These are phyloP conservation scores for Perithous albicinctus DNA, from an alignment of 2,888 invertebrate species.

Conservation along the genomic window DNA sequence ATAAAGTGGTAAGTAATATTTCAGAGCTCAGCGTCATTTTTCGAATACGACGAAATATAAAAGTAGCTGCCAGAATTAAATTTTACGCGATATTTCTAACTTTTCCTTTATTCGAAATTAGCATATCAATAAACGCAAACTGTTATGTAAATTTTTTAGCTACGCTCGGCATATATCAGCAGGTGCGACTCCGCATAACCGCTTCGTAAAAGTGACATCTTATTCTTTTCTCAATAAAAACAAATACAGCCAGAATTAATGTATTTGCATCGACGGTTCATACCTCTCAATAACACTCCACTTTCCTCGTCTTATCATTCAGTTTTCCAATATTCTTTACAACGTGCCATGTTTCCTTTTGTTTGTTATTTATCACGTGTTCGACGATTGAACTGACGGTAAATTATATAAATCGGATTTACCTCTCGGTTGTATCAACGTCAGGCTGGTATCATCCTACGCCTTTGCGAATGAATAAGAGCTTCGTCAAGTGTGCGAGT, in stretches of 20 bases:
- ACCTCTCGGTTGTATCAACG: constrained; percentile 22
- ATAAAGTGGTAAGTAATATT: no score
- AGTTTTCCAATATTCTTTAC: constrained; percentile 34
- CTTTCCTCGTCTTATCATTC: constrained; percentile 23
- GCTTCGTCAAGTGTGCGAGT: constrained; percentile 41
- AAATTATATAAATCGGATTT: constrained; percentile 62
- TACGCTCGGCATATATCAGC: no score
- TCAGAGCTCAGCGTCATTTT: no score
- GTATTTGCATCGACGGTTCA: neutral
- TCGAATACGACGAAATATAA: no score
- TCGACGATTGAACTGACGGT: constrained; percentile 32
- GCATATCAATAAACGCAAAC: no score
- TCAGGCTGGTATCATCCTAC: constrained; percentile 22
- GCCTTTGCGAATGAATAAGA: constrained; percentile 33
- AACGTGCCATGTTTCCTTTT: constrained; percentile 28
- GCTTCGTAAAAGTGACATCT: neutral
- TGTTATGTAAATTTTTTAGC: no score
- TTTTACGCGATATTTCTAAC: no score
- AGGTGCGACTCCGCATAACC: no score
- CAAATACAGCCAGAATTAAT: neutral
- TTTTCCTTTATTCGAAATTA: no score
- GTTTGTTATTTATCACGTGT: constrained; percentile 35
- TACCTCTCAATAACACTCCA: constrained; percentile 9
- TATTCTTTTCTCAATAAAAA: neutral
- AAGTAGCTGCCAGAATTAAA: no score